phyloP scores from a whole-genome alignment of 2,888 invertebrate species.

The Eumacrocentrus americanus region DNA sequence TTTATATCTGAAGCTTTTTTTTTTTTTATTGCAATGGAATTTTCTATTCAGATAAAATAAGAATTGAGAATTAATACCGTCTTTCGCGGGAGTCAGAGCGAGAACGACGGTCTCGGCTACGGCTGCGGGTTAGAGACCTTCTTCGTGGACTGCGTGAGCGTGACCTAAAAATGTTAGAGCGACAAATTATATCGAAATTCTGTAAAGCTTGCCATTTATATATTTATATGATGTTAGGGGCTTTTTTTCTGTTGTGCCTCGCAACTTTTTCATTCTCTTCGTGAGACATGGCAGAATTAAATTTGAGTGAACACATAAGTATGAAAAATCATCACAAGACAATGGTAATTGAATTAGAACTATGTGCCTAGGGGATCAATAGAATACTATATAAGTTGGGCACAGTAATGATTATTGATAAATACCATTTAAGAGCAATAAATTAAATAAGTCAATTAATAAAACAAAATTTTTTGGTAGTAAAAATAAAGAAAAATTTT shows the following conservation, averaged over 20 bases:
- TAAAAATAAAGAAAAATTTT: conserved; percentile 28
- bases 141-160: conserved; percentile 58
- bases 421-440: conserved; percentile 48
- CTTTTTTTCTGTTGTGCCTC: conserved; percentile 11
- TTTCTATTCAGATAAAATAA: no score
- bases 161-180: conserved; percentile 53
- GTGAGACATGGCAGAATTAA: conserved; percentile 15
- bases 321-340: conserved; percentile 55
- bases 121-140: conserved; percentile 57
- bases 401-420: conserved; percentile 49
- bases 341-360: conserved; percentile 35
- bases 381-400: conserved; percentile 48
- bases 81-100: conserved; percentile 60
- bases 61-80: conserved; percentile 54
- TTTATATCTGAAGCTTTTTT: no score
- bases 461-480: conserved; percentile 29
- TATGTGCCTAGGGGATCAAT: conserved; percentile 46
- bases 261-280: neutral
- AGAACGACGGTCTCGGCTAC: conserved; percentile 59
- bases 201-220: neutral
- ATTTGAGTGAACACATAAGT: conserved; percentile 41
- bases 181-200: conserved; percentile 2
- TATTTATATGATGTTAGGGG: neutral
- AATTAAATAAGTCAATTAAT: conserved; percentile 42
- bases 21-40: no score